Percentiles rank a stretch among this genome's conserved stretches.
Conservation (phyloP, 2,888 invertebrate genomes). For the Lycocerus yunnanus region DNA sequence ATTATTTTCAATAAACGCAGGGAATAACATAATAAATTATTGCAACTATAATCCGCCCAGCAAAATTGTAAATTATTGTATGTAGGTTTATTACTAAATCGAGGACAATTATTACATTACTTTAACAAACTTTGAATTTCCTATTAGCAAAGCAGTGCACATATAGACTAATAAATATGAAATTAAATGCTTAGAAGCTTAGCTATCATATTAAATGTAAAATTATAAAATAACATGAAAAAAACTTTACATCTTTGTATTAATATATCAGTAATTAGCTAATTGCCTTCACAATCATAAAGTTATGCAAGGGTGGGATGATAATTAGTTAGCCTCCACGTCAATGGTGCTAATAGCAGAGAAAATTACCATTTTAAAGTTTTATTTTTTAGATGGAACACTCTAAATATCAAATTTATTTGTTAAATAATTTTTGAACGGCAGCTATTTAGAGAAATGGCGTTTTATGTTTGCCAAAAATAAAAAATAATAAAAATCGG, state of each 20-base stretch:
- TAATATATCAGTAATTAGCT: background rate
- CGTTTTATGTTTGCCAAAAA: too few species aligned
- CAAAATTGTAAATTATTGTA: background rate
- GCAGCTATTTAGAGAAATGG: too few species aligned
- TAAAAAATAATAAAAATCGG: too few species aligned
- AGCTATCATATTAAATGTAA: background rate
- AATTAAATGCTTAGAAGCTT: background rate
- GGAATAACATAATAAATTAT: background rate
- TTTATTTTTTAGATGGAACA: too few species aligned
- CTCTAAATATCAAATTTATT: too few species aligned
- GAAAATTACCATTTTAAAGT: too few species aligned
- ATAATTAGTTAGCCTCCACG: too few species aligned
- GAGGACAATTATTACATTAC: background rate
- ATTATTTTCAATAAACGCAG: background rate
- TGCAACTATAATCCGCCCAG: background rate
- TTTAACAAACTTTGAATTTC: background rate
- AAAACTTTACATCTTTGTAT: background rate
- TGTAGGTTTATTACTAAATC: background rate
- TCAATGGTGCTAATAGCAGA: too few species aligned
- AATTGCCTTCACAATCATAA: background rate
- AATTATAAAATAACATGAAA: background rate
- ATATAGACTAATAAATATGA: background rate
- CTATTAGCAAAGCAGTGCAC: background rate
- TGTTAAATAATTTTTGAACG: too few species aligned
- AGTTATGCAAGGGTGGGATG: too few species aligned